Base-by-base conservation (phyloP, 2,888 invertebrate species). In the Lepidochitona cinerea region DNA sequence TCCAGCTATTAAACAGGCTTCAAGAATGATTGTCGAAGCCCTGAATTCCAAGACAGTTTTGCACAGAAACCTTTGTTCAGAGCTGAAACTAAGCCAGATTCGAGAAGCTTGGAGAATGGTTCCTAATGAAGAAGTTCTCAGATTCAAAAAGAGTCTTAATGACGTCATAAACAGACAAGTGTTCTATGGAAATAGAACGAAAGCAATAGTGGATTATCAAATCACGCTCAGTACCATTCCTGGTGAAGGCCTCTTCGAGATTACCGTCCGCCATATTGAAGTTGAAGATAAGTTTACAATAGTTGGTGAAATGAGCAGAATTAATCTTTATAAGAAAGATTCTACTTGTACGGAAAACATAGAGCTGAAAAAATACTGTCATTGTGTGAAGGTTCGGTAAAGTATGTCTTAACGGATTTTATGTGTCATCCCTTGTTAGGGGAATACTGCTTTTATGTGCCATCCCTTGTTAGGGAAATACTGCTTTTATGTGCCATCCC, bases 201-300 rank as follows among this genome's bases (percentile, higher is more conserved):
- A 81, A 29, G 71, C 79, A 4, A 69, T 82, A 18, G 70, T 81
- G 6, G 77, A 81, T 33, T 88, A 95, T 78, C 93, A 94, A 80
- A 89, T 95, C 53, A 93, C 93, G 85, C 94, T 78, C 91, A 92
- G 75, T 12, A 94, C 94, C 0, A 78, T 86, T 52, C 96, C 96
- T 0, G 94, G 95, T 0, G 92, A 91, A 65, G 96, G 93, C 0
- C 90, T 94, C 66, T 96, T 97, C 88, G 97, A 97, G 89, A 95
- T 94, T 0, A 96, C 96, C 0, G 92, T 96, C 6, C 91, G 93
- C n/a, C 33, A 90, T 91, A 82, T 73, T 32, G 71, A 79, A 65
- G 32, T 85, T 29, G 73, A 74, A 80, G 53, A 93, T 92, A 71
- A 71, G 35, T 79, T 78, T 7, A 88, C 90, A 68, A 89, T 95